Percentiles rank a stretch among this genome's conserved stretches.
These are phyloP conservation scores for Capreolus pygargus DNA, from an alignment of 2,113 vertebrate species.

Conservation along the genomic window DNA sequence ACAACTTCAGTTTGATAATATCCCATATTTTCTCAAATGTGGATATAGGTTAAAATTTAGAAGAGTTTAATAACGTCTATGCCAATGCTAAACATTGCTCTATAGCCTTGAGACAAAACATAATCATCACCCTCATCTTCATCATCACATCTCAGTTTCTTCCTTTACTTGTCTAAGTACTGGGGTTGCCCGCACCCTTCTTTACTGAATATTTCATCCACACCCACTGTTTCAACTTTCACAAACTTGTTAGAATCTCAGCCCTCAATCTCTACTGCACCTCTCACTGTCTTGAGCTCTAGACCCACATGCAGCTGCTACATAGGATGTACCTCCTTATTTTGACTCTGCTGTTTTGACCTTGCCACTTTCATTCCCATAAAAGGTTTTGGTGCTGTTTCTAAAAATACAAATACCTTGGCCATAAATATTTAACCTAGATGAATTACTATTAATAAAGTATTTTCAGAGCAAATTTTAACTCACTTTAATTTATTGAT, in stretches of 20 bases:
- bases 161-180: neutral
- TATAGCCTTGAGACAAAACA: neutral
- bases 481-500: slow-evolving; percentile 24
- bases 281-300: neutral
- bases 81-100: neutral
- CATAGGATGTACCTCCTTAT: neutral
- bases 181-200: neutral
- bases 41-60: neutral
- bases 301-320: neutral
- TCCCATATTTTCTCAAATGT: neutral
- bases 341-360: neutral
- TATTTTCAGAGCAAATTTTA: neutral
- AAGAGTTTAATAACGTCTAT: slow-evolving; percentile 15
- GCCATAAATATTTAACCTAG: neutral
- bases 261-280: neutral
- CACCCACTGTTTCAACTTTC: neutral
- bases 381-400: neutral
- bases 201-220: neutral
- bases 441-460: neutral
- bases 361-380: neutral
- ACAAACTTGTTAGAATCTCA: neutral
- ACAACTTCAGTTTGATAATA: neutral
- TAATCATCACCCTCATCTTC: neutral
- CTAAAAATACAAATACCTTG: neutral
- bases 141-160: neutral